phyloP scores from a whole-genome alignment of 2,888 invertebrate genomes.

The Microctonus brassicae region DNA sequence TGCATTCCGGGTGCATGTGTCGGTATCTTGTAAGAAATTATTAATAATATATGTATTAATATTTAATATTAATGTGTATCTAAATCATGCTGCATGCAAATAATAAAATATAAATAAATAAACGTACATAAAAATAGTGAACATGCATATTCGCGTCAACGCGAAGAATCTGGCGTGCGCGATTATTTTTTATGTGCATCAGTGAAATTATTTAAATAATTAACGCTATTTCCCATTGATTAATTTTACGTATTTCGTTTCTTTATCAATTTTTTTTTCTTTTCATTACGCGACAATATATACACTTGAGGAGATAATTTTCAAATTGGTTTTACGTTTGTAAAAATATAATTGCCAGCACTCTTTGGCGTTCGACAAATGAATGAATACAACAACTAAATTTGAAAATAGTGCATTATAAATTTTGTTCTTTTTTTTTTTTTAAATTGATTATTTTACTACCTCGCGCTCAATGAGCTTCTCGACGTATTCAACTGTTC shows the following conservation, averaged over 20 bases:
- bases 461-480: slow-evolving; percentile 97
- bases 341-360: slow-evolving; percentile 26
- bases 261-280: neutral
- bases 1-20: slow-evolving; percentile 64
- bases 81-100: slow-evolving; percentile 38
- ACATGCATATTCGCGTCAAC: slow-evolving; percentile 39
- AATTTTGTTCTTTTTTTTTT: slow-evolving; percentile 20
- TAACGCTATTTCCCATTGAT: neutral
- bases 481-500: slow-evolving; percentile 94
- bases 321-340: neutral
- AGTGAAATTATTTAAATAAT: neutral
- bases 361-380: slow-evolving; percentile 36
- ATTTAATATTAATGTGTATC: slow-evolving; percentile 23
- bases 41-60: slow-evolving; percentile 22
- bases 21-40: slow-evolving; percentile 63
- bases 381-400: slow-evolving; percentile 16
- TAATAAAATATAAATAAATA: slow-evolving; percentile 19
- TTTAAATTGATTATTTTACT: slow-evolving; percentile 60
- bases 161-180: slow-evolving; percentile 36
- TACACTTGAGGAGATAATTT: neutral
- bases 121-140: slow-evolving; percentile 39
- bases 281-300: neutral
- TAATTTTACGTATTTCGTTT: neutral
- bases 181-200: neutral
- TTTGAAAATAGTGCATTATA: slow-evolving; percentile 37